Evolutionary conservation across 2,113 vertebrate species (phyloP), one percentile per base, ranked within the genome.

Genomic region (Jaculus jaculus): DNA sequence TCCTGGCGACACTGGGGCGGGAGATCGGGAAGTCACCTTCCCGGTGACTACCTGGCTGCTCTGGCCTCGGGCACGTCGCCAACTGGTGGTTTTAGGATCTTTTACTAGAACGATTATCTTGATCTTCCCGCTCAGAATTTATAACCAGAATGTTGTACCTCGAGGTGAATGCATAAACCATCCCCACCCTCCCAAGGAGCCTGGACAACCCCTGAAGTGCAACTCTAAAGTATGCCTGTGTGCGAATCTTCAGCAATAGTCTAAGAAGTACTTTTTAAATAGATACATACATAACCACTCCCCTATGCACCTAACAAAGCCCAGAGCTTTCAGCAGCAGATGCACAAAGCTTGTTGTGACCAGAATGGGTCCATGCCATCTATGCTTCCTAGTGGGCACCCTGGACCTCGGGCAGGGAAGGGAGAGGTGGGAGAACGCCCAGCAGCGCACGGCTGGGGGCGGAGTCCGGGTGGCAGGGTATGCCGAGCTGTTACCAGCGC

Each of bases 251-350:
- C 80, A 61, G n/a, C 9, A 75, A 34, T 34, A 34, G 16, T 60
- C 80, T 69, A 87, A 54, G 47, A 81, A 63, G 81, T 86, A 58
- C 21, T 81, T 96, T 82, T 42, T 34, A 61, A 83, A 66, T 84
- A 58, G 93, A 72, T 1, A 7, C 66, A 68, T 72, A 54, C 4
- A 17, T 74, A 21, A 5, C 42, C 51, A 26, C 72, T 60, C 68
- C 71, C 42, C 24, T n/a, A 7, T 23, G 16, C 23, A 7, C 42
- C 28, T 12, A 20, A 82, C 73, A 71, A 10, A 17, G 21, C 30
- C 47, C 18, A 42, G 26, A 65, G 61, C 75, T 87, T 80, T 83
- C 61, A 78, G 20, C n/a, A 91, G 74, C 42, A 47, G 42, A 90
- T 32, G 82, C 51, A 65, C 26, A 86, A 71, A 84, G 47, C 42